These are phyloP conservation scores for Yponomeuta malinellus DNA, from an alignment of 2,888 invertebrate genomes.

Conservation along the genomic window DNA sequence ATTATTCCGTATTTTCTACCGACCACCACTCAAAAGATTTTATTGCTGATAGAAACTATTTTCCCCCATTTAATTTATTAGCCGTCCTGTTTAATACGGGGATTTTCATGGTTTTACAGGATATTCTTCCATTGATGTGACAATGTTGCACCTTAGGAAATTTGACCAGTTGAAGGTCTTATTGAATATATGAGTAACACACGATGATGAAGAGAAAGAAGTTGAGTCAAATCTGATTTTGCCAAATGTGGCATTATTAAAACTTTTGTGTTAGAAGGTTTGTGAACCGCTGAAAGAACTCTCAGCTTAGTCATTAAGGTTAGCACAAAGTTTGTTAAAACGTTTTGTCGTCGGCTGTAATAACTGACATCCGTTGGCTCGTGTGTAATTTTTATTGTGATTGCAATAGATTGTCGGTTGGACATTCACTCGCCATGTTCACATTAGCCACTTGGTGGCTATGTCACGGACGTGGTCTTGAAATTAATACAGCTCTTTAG, in stretches of 20 bases:
- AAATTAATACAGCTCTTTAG: neutral
- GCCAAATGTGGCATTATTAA: too few species aligned
- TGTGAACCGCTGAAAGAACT: constrained; percentile 7
- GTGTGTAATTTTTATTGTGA: constrained; percentile 11
- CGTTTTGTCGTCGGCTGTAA: constrained; percentile 11
- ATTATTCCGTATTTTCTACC: neutral
- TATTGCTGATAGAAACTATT: too few species aligned
- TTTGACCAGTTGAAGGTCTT: too few species aligned
- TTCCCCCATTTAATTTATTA: too few species aligned
- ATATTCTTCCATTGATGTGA: too few species aligned
- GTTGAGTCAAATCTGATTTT: too few species aligned
- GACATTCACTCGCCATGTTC: neutral
- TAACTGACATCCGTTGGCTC: constrained; percentile 13
- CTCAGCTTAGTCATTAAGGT: constrained; percentile 15
- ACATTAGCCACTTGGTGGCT: neutral
- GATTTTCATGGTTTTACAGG: too few species aligned
- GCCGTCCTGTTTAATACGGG: too few species aligned
- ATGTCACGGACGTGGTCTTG: neutral
- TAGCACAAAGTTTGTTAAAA: constrained; percentile 15
- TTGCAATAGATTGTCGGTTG: constrained; percentile 6
- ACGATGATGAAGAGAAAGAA: too few species aligned
- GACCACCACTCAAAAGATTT: neutral
- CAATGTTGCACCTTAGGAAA: too few species aligned
- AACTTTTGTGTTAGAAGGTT: neutral
- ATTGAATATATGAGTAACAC: too few species aligned